Evolutionary conservation across 2,113 vertebrate species (phyloP).

Genomic region (Malurus melanocephalus): DNA sequence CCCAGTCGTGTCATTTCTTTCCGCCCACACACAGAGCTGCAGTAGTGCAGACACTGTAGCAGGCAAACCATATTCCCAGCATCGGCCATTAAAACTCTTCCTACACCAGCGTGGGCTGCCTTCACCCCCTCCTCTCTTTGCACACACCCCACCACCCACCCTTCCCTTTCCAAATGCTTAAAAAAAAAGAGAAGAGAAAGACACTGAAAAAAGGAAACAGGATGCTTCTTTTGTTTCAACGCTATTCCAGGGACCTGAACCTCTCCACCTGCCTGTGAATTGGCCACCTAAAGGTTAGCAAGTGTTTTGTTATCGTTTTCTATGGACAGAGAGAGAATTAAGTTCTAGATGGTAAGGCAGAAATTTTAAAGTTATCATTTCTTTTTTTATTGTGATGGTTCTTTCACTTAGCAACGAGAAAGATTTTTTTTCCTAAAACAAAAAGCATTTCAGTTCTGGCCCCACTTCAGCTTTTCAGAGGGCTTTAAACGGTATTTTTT

Average conservation of each 20-base stretch:
- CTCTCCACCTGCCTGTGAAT: constrained; percentile 69
- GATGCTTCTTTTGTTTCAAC: constrained; percentile 62
- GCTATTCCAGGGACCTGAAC: constrained; percentile 61
- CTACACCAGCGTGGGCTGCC: constrained; percentile 69
- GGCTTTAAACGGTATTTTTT: constrained; percentile 2
- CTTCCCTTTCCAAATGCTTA: constrained; percentile 53
- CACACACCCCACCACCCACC: constrained; percentile 52
- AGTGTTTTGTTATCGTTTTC: constrained; percentile 69
- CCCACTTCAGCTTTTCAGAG: constrained; percentile 29
- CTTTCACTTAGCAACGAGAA: constrained; percentile 46
- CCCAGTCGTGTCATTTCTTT: constrained; percentile 77
- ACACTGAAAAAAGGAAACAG: constrained; percentile 62
- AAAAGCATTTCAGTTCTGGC: constrained; percentile 46
- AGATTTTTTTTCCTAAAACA: constrained; percentile 42
- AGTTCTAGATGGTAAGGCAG: constrained; percentile 13
- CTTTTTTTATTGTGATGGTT: constrained; percentile 17
- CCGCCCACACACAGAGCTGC: constrained; percentile 82
- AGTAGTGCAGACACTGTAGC: constrained; percentile 69
- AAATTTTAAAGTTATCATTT: constrained; percentile 22
- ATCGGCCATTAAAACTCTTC: constrained; percentile 76
- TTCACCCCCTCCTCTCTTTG: constrained; percentile 42
- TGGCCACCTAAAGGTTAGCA: constrained; percentile 77
- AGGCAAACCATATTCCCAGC: constrained; percentile 66
- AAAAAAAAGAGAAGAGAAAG: constrained; percentile 63
- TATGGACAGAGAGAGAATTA: constrained; percentile 44